These are phyloP conservation scores for Brachyrhaphis roseni DNA, from an alignment of 2,797 vertebrate species.

Conservation along the genomic window DNA sequence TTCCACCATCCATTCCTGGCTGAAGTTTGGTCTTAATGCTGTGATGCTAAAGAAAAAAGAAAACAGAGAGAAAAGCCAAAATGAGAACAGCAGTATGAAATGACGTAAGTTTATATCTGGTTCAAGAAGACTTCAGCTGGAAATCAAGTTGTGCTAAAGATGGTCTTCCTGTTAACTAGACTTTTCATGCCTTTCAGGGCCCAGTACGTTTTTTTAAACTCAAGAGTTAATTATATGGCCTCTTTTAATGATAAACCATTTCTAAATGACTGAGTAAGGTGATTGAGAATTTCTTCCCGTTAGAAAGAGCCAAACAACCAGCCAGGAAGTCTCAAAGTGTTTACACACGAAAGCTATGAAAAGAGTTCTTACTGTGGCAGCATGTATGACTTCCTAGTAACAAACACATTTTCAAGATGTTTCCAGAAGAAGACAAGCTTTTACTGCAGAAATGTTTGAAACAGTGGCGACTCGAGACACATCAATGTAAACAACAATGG, in stretches of 20 bases:
- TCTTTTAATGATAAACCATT: slow-evolving; percentile 20
- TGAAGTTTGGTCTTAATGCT: not conserved
- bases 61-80: not conserved
- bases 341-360: slow-evolving; percentile 25
- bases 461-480: not conserved
- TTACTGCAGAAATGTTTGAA: slow-evolving; percentile 1
- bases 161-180: slow-evolving; percentile 3
- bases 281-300: slow-evolving; percentile 28
- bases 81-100: not conserved
- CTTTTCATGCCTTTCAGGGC: not conserved
- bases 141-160: not conserved
- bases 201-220: not conserved
- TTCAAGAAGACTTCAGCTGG: not conserved
- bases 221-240: not conserved
- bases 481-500: not conserved
- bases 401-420: slow-evolving; percentile 9
- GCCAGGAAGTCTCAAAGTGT: slow-evolving; percentile 33
- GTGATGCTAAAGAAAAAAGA: not conserved
- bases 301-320: slow-evolving; percentile 26
- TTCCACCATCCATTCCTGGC: not conserved
- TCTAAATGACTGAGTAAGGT: slow-evolving; percentile 20
- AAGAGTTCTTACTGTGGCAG: slow-evolving; percentile 14
- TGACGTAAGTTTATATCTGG: not conserved
- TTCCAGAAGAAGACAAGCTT: not conserved
- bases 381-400: slow-evolving; percentile 27